These are phyloP conservation scores for Carassius carassius DNA, from an alignment of 2,113 vertebrate species.

Conservation along the genomic window DNA sequence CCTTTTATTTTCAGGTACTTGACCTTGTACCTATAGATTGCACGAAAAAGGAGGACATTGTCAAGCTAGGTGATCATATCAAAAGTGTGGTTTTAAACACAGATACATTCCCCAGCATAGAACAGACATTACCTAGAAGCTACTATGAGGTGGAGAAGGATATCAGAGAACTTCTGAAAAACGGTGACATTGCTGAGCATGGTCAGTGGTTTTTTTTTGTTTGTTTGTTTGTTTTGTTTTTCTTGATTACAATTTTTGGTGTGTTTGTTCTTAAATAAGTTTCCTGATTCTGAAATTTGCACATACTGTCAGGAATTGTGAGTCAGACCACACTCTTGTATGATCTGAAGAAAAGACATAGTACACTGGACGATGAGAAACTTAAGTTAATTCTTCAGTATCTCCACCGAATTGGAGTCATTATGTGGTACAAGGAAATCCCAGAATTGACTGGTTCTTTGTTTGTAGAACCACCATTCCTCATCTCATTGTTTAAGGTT, in stretches of 20 bases:
- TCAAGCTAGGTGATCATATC: conserved; percentile 55
- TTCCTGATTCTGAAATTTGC: neutral
- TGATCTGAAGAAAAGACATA: conserved; percentile 36
- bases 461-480: conserved; percentile 72
- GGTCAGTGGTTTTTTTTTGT: conserved; percentile 58
- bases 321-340: conserved; percentile 58
- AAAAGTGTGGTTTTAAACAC: conserved; percentile 59
- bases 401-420: conserved; percentile 69
- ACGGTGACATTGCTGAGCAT: conserved; percentile 59
- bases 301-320: conserved; percentile 66
- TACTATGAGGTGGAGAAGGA: conserved; percentile 68
- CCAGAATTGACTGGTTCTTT: conserved; percentile 57
- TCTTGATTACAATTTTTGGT: neutral
- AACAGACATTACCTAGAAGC: conserved; percentile 61
- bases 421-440: conserved; percentile 75
- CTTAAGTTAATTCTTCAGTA: conserved; percentile 67
- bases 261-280: neutral
- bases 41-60: conserved; percentile 55
- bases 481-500: conserved; percentile 78
- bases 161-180: conserved; percentile 48
- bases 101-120: conserved; percentile 64
- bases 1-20: conserved; percentile 49
- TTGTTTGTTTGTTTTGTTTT: too few relatives aligned
- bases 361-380: conserved; percentile 57
- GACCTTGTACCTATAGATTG: conserved; percentile 57